Evolutionary conservation across 2,113 vertebrate species (phyloP), one percentile per base, ranked within the genome.

Genomic region (Nesogale talazaci): DNA sequence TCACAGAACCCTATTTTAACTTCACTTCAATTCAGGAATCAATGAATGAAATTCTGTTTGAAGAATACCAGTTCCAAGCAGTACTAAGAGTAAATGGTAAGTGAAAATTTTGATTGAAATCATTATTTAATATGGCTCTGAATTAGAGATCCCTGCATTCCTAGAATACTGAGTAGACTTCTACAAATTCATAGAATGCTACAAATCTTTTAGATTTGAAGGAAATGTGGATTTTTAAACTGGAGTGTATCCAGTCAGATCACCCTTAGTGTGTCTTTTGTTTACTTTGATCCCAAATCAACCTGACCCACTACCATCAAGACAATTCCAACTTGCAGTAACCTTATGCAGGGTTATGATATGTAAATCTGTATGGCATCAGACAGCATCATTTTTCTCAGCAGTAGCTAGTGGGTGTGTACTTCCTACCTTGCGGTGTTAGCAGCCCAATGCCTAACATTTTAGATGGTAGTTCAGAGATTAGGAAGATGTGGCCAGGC

Each of bases 41-140:
- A 29, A 99, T 99, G 99, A 99, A 99, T 96, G 99, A 99, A 98
- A 99, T 99, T 90, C 97, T 99, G 11, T 99, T 99, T 97, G 99
- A 99, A 97, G 99, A 99, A 96, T 99, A 99, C 95, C 99, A 99
- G 8, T 99, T 99, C 97, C 99, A 99, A 97, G 99, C 99, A 22
- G 99, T 98, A 82, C 98, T 99, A 87, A 97, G 99, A 96, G 99
- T 98, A 88, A 99, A 99, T 83, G 98, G 99, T 99, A 90, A 98
- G 98, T 98, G 88, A 80, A 82, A 72, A 16, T 65, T 92, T 89
- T 76, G 61, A 38, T 61, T 89, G n/a, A 84, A 86, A 83, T 94
- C 80, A 15, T 83, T 57, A 87, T 31, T 70, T 70, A 77, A 42
- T 40, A 12, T 83, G 42, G 36, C 52, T 89, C 67, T 70, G 56